Evolutionary conservation across 1,140 invertebrate genomes (phyloP).

Genomic region (Monochamus saltuarius): DNA sequence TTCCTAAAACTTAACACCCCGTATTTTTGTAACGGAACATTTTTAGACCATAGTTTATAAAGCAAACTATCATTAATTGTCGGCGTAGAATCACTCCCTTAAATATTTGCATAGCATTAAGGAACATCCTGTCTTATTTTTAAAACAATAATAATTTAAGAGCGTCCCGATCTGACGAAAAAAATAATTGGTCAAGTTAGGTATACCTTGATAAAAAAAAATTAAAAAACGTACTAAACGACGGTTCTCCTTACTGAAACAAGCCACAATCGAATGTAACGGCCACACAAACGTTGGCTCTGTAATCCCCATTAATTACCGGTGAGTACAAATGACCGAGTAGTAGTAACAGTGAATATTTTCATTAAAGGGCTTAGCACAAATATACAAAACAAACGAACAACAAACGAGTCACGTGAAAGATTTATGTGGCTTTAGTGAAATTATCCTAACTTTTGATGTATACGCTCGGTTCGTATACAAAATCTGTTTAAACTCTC

Average conservation of each 20-base stretch:
- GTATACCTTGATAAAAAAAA: background rate
- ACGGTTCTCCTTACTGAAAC: conserved; percentile 2
- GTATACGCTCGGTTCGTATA: no score
- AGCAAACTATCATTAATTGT: no score
- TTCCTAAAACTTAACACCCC: no score
- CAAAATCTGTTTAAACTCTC: no score
- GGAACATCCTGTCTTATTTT: no score
- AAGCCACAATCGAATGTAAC: background rate
- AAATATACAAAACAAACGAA: conserved; percentile 31
- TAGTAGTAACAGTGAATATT: conserved; percentile 16
- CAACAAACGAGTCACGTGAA: conserved; percentile 21
- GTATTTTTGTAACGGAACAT: no score
- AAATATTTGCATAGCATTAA: no score
- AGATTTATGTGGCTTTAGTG: conserved; percentile 19
- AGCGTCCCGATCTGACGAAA: no score
- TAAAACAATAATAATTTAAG: no score
- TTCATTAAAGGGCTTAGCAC: conserved; percentile 26
- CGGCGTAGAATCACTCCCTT: no score
- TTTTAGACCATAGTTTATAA: no score
- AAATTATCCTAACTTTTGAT: background rate
- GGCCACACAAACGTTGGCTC: conserved; percentile 1
- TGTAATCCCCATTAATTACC: conserved; percentile 29
- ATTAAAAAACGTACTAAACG: conserved; percentile 9
- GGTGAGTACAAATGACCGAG: conserved; percentile 19
- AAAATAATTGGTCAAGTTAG: no score